Evolutionary conservation across 2,113 vertebrate genomes (phyloP), one percentile per base, ranked within the genome.

Genomic region (Rana temporaria): DNA sequence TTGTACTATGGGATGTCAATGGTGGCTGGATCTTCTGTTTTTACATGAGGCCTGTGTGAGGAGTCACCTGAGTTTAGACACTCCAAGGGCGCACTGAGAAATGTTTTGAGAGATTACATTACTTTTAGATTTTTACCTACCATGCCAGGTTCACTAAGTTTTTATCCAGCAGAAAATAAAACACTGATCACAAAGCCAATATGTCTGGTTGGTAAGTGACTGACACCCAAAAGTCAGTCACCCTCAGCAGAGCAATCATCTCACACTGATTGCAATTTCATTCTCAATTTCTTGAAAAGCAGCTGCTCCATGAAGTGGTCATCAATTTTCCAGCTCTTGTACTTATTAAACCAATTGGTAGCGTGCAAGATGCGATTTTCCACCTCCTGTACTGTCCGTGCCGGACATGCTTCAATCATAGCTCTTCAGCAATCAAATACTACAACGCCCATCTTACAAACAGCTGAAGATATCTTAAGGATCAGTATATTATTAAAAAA

Each of bases 241-340:
- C 38, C 60, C 76, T 66, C 24, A 19, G 48, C 48, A 24, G 24
- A 32, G 63, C 42, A 65, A 55, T 55, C 76, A 78, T 55, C 76
- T 34, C 18, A 24, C 19, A 32, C 20, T 32, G 24, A 78, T 66
- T 78, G 32, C 52, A 78, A 56, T 20, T 74, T 55, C 42, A 66
- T 77, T 53, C 62, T 65, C 48, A 48, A 24, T 63, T 62, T 62
- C 34, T 52, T 30, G 18, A 18, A 64, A 12, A 34, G 8, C 57
- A 38, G 57, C 30, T 76, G 32, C n/a, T 63, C 62, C 18, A 16
- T 32, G 15, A 26, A 65, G 42, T 14, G 9, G 34, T 30, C 62
- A 66, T 38, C 17, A n/a, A 52, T 55, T 66, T 32, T 42, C 34
- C 19, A 56, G 42, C 32, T 16, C 59, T 64, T 52, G 11, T 56